phyloP scores from a whole-genome alignment of 2,113 vertebrate genomes.

The Alces alces region DNA sequence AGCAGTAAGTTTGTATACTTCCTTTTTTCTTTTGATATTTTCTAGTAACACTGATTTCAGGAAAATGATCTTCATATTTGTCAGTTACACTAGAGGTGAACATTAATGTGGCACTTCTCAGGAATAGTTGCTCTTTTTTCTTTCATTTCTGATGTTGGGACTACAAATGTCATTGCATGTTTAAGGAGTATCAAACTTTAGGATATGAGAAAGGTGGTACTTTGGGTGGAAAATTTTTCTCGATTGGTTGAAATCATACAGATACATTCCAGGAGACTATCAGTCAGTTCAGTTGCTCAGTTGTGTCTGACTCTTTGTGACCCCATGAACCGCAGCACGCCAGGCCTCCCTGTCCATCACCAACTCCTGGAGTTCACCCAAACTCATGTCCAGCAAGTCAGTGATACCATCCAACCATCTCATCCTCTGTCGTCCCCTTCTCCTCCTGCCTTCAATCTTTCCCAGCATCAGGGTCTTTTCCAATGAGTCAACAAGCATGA shows the following conservation, averaged over 20 bases:
- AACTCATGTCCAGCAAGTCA: background rate
- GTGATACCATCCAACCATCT: background rate
- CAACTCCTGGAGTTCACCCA: accelerated
- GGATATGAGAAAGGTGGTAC: background rate
- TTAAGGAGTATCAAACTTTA: background rate
- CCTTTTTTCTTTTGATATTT: background rate
- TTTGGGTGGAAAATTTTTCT: background rate
- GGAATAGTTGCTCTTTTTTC: background rate
- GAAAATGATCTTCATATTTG: background rate
- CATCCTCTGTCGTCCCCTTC: background rate
- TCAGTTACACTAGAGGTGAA: background rate
- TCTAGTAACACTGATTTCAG: background rate
- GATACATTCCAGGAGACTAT: background rate
- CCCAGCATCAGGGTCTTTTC: background rate
- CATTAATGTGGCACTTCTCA: background rate
- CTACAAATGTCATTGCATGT: background rate
- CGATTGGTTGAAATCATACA: background rate
- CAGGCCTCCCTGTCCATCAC: background rate
- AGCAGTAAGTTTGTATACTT: background rate
- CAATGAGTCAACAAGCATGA: background rate
- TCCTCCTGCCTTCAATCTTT: background rate
- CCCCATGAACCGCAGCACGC: background rate
- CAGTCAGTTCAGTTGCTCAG: background rate
- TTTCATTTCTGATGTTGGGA: background rate
- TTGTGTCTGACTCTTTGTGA: accelerated